Conservation (phyloP, 2,113 vertebrate genomes). For the Cyprinodon variegatus region DNA sequence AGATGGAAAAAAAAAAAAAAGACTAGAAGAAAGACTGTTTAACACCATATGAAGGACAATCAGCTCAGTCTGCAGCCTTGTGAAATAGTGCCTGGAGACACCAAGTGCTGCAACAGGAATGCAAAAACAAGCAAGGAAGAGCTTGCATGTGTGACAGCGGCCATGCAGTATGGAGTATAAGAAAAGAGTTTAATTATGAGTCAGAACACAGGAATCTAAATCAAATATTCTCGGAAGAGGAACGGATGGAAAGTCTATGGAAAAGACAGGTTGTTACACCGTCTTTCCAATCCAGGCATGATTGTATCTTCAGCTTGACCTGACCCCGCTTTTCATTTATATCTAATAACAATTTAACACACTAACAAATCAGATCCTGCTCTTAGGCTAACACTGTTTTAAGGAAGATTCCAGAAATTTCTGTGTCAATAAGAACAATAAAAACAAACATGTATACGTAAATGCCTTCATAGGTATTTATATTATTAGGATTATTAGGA, state of each 20-base stretch:
- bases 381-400: slow-evolving; percentile 23
- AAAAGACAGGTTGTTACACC: slow-evolving; percentile 1
- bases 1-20: slow-evolving; percentile 2
- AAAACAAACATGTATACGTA: not conserved
- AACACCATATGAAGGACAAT: slow-evolving; percentile 16
- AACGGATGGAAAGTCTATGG: not conserved
- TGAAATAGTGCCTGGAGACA: slow-evolving; percentile 40
- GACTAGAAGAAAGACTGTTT: slow-evolving; percentile 21
- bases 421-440: not conserved
- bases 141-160: slow-evolving; percentile 8
- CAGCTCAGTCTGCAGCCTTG: slow-evolving; percentile 23
- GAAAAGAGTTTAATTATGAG: slow-evolving; percentile 5
- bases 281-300: not conserved
- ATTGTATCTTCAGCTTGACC: slow-evolving; percentile 8
- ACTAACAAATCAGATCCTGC: not conserved
- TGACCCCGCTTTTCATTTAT: slow-evolving; percentile 26
- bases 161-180: slow-evolving; percentile 8
- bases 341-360: slow-evolving; percentile 14
- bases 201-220: slow-evolving; percentile 11
- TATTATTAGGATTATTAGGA: too few species aligned
- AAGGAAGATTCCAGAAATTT: slow-evolving; percentile 19
- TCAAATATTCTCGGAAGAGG: not conserved
- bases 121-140: slow-evolving; percentile 20
- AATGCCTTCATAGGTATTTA: not conserved
- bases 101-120: slow-evolving; percentile 27